Conservation (phyloP, 2,888 invertebrate species). For the Candidula unifasciata region DNA sequence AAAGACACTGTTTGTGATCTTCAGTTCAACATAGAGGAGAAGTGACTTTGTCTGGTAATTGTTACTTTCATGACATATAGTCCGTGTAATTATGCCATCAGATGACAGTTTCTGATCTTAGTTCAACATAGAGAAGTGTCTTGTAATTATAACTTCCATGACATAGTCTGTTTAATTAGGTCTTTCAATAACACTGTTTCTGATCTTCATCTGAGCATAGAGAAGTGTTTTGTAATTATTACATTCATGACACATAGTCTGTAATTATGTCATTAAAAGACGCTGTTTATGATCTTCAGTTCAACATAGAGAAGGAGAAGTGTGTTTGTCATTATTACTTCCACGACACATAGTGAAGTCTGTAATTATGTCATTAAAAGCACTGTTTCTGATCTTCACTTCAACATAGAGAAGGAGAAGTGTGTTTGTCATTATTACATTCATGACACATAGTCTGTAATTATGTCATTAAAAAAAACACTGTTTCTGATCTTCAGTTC, state of each 20-base stretch:
- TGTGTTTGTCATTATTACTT: too few species aligned
- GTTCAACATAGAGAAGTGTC: too few species aligned
- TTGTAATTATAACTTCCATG: too few species aligned
- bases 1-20: slow-evolving; percentile 35
- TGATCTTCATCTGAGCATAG: too few species aligned
- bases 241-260: slow-evolving; percentile 80
- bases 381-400: slow-evolving; percentile 64
- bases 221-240: slow-evolving; percentile 78
- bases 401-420: slow-evolving; percentile 72
- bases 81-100: too few species aligned
- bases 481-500: slow-evolving; percentile 66
- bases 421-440: too few species aligned
- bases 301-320: slow-evolving; percentile 72
- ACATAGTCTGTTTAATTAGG: background rate
- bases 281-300: slow-evolving; percentile 64
- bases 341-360: too few species aligned
- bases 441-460: too few species aligned
- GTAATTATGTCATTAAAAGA: background rate
- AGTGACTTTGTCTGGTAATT: too few species aligned
- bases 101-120: too few species aligned
- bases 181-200: too few species aligned
- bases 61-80: too few species aligned
- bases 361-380: background rate
- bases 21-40: slow-evolving; percentile 75
- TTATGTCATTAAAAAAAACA: background rate